Conservation (phyloP, 2,888 invertebrate species). For the Antheraea yamamai region DNA sequence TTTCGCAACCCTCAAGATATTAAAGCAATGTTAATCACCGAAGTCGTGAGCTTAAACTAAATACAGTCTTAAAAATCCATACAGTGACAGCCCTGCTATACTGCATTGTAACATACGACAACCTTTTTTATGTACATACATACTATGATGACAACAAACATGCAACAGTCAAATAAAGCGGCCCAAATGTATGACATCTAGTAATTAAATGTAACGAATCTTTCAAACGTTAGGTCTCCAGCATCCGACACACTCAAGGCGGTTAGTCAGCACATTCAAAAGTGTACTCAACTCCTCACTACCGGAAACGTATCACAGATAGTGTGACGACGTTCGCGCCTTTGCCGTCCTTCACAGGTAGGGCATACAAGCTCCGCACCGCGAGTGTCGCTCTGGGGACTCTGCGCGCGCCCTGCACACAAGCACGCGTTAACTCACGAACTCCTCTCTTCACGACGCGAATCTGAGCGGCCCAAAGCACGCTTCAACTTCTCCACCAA, state of each 20-base stretch:
- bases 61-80: slow-evolving; percentile 74
- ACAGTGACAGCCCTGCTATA: slow-evolving; percentile 48
- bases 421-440: slow-evolving; percentile 81
- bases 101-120: slow-evolving; percentile 29
- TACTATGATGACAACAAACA: slow-evolving; percentile 47
- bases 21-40: slow-evolving; percentile 33
- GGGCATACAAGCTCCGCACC: slow-evolving; percentile 75
- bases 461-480: slow-evolving; percentile 84
- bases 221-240: slow-evolving; percentile 45
- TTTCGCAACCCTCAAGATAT: slow-evolving; percentile 32
- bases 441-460: slow-evolving; percentile 72
- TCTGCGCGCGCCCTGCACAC: slow-evolving; percentile 77
- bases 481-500: slow-evolving; percentile 90
- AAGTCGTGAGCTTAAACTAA: slow-evolving; percentile 60
- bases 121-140: slow-evolving; percentile 18
- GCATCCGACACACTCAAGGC: slow-evolving; percentile 46
- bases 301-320: slow-evolving; percentile 71
- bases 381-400: slow-evolving; percentile 69
- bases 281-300: slow-evolving; percentile 68
- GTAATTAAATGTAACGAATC: slow-evolving; percentile 48
- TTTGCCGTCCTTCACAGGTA: slow-evolving; percentile 62
- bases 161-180: slow-evolving; percentile 62
- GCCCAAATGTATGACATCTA: slow-evolving; percentile 45
- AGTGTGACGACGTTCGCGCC: slow-evolving; percentile 45
- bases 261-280: slow-evolving; percentile 65